Conservation (phyloP, 2,797 vertebrate species). For the Squalus acanthias region DNA sequence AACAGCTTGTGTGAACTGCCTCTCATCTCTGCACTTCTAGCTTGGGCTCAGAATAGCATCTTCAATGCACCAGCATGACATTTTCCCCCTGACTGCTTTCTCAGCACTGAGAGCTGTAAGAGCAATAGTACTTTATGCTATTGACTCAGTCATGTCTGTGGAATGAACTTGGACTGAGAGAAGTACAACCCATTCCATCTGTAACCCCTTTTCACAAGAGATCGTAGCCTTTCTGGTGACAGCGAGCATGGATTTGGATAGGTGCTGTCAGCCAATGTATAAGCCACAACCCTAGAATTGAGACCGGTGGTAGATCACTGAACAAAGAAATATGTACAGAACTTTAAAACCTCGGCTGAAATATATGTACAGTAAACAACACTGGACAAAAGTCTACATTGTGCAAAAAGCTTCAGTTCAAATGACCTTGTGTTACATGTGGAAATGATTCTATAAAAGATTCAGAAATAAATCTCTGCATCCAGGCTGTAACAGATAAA, state of each 20-base stretch:
- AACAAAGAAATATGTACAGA: too few relatives aligned
- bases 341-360: too few relatives aligned
- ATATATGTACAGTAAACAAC: background rate
- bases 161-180: background rate
- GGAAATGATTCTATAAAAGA: too few relatives aligned
- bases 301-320: background rate
- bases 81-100: background rate
- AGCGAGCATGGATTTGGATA: background rate
- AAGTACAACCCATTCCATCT: background rate
- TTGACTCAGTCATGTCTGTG: too few relatives aligned
- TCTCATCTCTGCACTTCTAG: background rate
- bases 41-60: background rate
- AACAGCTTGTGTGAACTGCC: too few relatives aligned
- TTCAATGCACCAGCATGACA: background rate
- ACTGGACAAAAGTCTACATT: background rate
- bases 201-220: background rate
- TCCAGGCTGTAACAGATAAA: background rate
- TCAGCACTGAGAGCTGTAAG: too few relatives aligned
- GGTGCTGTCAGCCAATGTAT: background rate
- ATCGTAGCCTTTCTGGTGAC: background rate
- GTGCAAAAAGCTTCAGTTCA: background rate
- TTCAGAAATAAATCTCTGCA: too few relatives aligned
- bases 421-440: background rate
- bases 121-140: too few relatives aligned
- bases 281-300: background rate